Percentiles rank a stretch among this genome's conserved stretches.
These are phyloP conservation scores for Hydropotes inermis DNA, from an alignment of 2,113 vertebrate genomes.

Conservation along the genomic window DNA sequence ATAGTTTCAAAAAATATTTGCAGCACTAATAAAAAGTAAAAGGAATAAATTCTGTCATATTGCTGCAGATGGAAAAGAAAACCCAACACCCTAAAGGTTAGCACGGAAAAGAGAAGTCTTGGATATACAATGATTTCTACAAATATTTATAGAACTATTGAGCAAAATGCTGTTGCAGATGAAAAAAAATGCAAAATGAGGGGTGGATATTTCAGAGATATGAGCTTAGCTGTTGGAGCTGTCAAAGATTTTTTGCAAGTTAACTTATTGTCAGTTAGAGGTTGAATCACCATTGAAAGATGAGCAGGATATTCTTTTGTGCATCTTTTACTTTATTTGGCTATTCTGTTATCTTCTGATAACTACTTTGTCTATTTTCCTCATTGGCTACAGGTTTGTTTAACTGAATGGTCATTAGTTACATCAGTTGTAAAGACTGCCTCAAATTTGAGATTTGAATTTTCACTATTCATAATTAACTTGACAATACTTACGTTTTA, in stretches of 20 bases:
- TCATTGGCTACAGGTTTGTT: neutral
- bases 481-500: neutral
- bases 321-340: neutral
- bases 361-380: neutral
- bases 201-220: neutral
- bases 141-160: neutral
- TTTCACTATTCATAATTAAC: neutral
- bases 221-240: neutral
- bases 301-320: neutral
- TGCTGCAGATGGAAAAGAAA: neutral
- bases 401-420: neutral
- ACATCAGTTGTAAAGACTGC: neutral
- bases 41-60: neutral
- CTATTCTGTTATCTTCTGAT: neutral
- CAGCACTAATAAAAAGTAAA: neutral
- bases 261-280: neutral
- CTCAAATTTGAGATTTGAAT: neutral
- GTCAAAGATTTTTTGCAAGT: neutral
- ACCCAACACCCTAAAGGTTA: neutral
- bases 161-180: neutral
- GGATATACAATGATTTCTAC: neutral
- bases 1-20: neutral
- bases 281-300: neutral
- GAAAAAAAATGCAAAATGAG: neutral
- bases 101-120: neutral